Percentiles rank a stretch among this genome's conserved stretches.
Conservation (phyloP, 2,797 vertebrate species). For the Borostomias antarcticus region DNA sequence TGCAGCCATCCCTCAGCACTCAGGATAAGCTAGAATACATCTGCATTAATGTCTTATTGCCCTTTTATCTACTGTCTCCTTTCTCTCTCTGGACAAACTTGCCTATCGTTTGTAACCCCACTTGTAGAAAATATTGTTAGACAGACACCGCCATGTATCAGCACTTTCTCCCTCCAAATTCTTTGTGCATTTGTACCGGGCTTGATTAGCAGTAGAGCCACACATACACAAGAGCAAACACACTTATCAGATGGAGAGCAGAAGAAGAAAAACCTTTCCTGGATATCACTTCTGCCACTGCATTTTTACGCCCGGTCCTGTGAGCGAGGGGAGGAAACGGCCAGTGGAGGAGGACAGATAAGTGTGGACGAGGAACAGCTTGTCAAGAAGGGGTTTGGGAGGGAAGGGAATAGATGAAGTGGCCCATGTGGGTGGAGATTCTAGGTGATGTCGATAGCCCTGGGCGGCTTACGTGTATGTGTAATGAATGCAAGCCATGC, state of each 20-base stretch:
- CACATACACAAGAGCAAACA: slow-evolving; percentile 70
- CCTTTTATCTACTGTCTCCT: slow-evolving; percentile 41
- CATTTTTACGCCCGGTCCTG: slow-evolving; percentile 44
- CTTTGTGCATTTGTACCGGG: slow-evolving; percentile 49
- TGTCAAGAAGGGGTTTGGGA: slow-evolving; percentile 72
- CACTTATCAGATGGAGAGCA: slow-evolving; percentile 67
- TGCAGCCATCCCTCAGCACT: slow-evolving; percentile 21
- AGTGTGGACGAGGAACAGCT: slow-evolving; percentile 65
- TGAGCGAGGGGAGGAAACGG: slow-evolving; percentile 34
- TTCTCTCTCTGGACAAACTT: slow-evolving; percentile 43
- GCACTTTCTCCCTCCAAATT: slow-evolving; percentile 49
- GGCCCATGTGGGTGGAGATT: slow-evolving; percentile 52
- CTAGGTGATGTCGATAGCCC: slow-evolving; percentile 8
- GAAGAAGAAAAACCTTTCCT: slow-evolving; percentile 65
- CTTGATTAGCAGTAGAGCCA: slow-evolving; percentile 70
- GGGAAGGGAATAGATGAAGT: slow-evolving; percentile 67
- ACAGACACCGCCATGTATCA: slow-evolving; percentile 61
- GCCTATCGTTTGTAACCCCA: slow-evolving; percentile 51
- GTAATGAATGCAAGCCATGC: slow-evolving; percentile 47
- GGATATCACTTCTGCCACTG: slow-evolving; percentile 42
- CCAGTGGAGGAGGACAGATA: slow-evolving; percentile 58
- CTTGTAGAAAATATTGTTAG: slow-evolving; percentile 49
- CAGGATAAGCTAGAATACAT: slow-evolving; percentile 50
- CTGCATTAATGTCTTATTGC: slow-evolving; percentile 52
- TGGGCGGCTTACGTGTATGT: slow-evolving; percentile 19